Base-by-base conservation (phyloP, 2,888 invertebrate species). In the Biston stratarius region DNA sequence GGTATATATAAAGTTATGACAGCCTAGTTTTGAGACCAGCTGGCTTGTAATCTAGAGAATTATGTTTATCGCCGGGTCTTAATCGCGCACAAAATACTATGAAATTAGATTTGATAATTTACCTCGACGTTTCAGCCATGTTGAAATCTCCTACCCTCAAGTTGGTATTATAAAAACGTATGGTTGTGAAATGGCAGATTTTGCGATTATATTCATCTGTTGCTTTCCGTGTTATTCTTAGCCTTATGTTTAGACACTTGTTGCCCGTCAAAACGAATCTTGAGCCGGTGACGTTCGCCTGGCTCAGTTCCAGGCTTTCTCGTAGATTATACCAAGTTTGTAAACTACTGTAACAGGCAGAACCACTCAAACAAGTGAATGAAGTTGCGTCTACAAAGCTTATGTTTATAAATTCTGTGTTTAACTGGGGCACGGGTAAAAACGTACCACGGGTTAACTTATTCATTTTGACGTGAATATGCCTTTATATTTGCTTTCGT, bases 261-360 rank as follows among this genome's bases (percentile, higher is more conserved):
- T 53, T 53, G 52, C 38, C 38, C 34, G 52, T 34, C 48, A 51
- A 49, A 49, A 49, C 14, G 38, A 52, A 38, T 38, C 38, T 38
- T 14, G 52, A 49, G 11, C 10, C 49, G 33, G 33, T 33, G 33
- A 33, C 8, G n/a, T 14, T 6, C n/a, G 15, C 36, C 38, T 53
- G 52, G 52, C 38, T 53, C 38, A 15, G 6, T 38, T 38, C 52
- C 52, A 53, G 38, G 38, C 14, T 10, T 14, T 5, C n/a, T 15
- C 6, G 10, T 12, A 5, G 11, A 14, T 53, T 15, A n/a, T 12
- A 24, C 9, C 1, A n/a, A 38, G 10, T 53, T 38, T 34, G 3
- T n/a, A 34, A 51, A 51, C 33, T 33, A 51, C 34, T 34, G 12
- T 36, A n/a, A n/a, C 36, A 12, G n/a, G 8, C 49, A n/a, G 6